These are phyloP conservation scores for Sinocyclocheilus maitianheensis DNA, from an alignment of 2,113 vertebrate species.

Conservation along the genomic window DNA sequence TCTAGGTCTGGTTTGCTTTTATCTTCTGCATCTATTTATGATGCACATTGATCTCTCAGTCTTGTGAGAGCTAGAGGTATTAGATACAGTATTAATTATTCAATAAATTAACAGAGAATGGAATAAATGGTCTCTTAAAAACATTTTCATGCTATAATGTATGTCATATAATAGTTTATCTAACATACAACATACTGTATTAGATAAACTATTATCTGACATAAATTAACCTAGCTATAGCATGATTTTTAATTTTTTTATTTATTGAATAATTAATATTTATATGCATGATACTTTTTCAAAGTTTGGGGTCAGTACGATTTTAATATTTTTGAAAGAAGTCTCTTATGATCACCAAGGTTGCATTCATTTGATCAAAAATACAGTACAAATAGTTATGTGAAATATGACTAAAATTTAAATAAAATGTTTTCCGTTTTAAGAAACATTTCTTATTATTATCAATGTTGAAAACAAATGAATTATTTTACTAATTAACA, in stretches of 20 bases:
- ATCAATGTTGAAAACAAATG: no score
- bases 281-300: background rate
- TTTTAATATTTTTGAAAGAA: background rate
- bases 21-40: background rate
- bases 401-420: background rate
- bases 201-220: background rate
- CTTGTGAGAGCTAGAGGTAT: background rate
- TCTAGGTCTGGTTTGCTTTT: no score
- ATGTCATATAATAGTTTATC: no score
- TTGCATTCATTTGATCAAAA: background rate
- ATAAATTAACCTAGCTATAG: background rate
- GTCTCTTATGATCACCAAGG: background rate
- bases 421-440: background rate
- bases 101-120: no score
- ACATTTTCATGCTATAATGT: no score
- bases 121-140: no score
- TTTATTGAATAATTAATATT: background rate
- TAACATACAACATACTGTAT: no score
- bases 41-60: background rate
- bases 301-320: background rate
- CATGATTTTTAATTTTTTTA: background rate
- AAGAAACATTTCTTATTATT: no score
- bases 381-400: background rate
- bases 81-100: background rate
- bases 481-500: no score